Conservation (phyloP, 2,113 vertebrate species). For the Podocnemis expansa region DNA sequence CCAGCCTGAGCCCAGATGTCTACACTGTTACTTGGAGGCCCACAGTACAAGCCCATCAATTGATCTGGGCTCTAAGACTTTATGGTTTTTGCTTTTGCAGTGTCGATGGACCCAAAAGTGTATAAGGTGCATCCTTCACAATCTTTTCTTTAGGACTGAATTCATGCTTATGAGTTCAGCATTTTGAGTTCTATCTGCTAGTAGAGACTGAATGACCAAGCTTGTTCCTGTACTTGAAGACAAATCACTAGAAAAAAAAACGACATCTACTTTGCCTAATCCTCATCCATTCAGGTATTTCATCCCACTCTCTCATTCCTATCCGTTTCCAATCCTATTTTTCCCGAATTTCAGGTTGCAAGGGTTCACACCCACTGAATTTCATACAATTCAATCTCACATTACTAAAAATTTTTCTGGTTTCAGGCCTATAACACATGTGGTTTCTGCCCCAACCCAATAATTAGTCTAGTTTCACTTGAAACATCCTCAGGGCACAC, state of each 20-base stretch:
- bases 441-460: constrained; percentile 3
- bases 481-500: background rate
- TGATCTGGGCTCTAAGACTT: background rate
- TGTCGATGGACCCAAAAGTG: background rate
- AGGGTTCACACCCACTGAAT: background rate
- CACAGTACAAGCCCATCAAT: too few relatives aligned
- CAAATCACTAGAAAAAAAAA: background rate
- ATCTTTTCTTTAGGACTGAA: background rate
- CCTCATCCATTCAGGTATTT: background rate
- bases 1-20: too few relatives aligned
- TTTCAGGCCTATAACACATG: background rate
- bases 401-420: background rate
- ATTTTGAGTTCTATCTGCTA: background rate
- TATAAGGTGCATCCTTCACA: background rate
- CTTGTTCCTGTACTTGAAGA: background rate
- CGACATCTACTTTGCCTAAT: background rate
- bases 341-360: background rate
- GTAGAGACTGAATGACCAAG: background rate
- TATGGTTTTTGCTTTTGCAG: background rate
- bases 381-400: background rate
- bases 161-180: fast-evolving
- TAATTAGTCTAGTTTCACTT: constrained; percentile 19
- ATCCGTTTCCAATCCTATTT: background rate
- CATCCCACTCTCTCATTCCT: background rate
- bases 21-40: background rate